A percentile compares a stretch with the other conserved stretches of the same genome.
phyloP scores from a whole-genome alignment of 2,113 vertebrate genomes.

The Tamias sibiricus region DNA sequence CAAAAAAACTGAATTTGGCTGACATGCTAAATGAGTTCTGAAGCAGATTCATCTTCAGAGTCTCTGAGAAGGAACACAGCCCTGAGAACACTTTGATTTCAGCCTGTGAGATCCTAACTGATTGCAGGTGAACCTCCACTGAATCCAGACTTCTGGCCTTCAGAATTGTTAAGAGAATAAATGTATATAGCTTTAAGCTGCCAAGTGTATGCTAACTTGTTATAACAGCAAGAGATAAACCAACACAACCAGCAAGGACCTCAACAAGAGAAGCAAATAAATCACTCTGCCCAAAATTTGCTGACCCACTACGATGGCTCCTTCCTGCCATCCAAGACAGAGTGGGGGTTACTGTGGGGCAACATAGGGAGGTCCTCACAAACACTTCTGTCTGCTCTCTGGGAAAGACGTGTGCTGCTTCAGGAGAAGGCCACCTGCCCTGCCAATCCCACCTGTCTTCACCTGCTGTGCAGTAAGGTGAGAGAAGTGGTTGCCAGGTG shows the following conservation, averaged over 20 bases:
- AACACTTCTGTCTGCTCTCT: background rate
- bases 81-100: background rate
- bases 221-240: background rate
- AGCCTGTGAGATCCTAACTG: background rate
- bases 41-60: background rate
- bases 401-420: background rate
- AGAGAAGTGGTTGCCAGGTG: background rate
- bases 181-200: background rate
- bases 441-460: background rate
- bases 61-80: background rate
- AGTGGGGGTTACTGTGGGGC: background rate
- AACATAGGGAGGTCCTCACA: no score
- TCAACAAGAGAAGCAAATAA: background rate
- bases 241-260: background rate
- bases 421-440: background rate
- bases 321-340: background rate
- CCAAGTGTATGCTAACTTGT: background rate
- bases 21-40: background rate
- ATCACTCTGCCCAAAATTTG: background rate
- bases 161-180: background rate
- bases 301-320: background rate
- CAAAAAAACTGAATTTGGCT: background rate
- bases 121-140: background rate
- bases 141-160: background rate
- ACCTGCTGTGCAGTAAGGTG: background rate